These are phyloP conservation scores for Panthera tigris DNA, from an alignment of 2,113 vertebrate species.

Conservation along the genomic window DNA sequence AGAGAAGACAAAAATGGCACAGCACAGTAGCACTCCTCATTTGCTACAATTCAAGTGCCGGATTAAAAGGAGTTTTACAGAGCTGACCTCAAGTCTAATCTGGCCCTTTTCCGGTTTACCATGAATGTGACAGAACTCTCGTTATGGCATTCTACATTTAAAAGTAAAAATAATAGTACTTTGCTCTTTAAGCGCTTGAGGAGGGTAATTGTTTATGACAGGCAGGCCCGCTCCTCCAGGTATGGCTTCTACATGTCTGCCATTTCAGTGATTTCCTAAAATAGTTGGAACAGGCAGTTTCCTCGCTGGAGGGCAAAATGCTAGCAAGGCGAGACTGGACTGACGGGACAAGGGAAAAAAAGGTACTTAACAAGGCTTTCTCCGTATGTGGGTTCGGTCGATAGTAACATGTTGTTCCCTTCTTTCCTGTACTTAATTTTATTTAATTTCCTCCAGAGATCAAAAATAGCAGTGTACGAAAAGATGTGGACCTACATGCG, in stretches of 20 bases:
- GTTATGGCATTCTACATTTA: not conserved
- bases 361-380: not conserved
- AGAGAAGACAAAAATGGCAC: not conserved
- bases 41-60: not conserved
- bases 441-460: slow-evolving; percentile 91
- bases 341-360: not conserved
- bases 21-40: not conserved
- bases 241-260: not conserved
- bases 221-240: not conserved
- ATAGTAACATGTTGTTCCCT: slow-evolving; percentile 67
- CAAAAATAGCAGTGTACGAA: slow-evolving; percentile 99
- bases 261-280: not conserved
- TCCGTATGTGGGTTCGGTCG: not conserved
- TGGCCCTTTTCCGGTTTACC: not conserved
- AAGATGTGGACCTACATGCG: slow-evolving; percentile 99
- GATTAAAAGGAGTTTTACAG: not conserved
- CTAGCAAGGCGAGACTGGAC: not conserved
- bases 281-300: not conserved
- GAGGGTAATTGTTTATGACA: not conserved
- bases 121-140: not conserved
- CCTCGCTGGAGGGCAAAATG: not conserved
- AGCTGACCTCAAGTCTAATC: not conserved
- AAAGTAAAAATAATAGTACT: not conserved
- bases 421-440: slow-evolving; percentile 82
- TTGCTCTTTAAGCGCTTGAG: not conserved